Base-by-base conservation (phyloP, 2,888 invertebrate genomes). In the Emmelina monodactyla region DNA sequence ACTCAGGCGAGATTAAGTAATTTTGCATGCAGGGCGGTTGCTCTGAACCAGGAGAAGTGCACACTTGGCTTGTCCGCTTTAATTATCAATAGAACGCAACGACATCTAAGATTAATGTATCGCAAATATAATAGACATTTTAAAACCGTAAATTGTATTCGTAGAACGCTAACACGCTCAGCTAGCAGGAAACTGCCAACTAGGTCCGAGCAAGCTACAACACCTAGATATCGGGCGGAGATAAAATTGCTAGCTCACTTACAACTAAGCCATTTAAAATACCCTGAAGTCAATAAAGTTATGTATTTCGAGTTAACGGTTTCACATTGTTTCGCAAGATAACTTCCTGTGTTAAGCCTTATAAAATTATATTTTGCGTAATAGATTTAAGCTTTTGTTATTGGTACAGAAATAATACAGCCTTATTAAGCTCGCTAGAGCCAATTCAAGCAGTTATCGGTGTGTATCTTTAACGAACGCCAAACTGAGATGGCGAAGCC, bases 391-490 rank as follows among this genome's bases (percentile, higher is more conserved):
- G 40, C 49, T 47, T 52, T 55, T 58, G 61, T 62, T 53, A 50
- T 49, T 48, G 47, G 51, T 53, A 44, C 44, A 56, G 51, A 53
- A 50, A 50, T 53, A 52, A 44, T 39, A 55, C 47, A 48, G n/a
- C 58, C 58, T 59, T 62, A 63, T 61, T 63, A 66, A 61, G 57
- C 48, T 47, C 51, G 50, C 50, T 51, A 52, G 47, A 58, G 64
- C 62, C 71, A 71, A 69, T 72, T 70, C 66, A 67, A n/a, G 52
- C 54, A 53, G 65, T 68, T 70, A 72, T 70, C 72, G 54, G 52
- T 54, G 53, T 51, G 57, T 62, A 73, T 72, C 67, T 65, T 52
- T 50, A 55, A 60, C 51, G 50, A 58, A 58, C 53, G 50, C 50
- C 53, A 55, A 47, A 51, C 53, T 52, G 52, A 56, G 48, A 54